Conservation (phyloP, 2,797 vertebrate genomes). For the Pseudochirops cupreus region DNA sequence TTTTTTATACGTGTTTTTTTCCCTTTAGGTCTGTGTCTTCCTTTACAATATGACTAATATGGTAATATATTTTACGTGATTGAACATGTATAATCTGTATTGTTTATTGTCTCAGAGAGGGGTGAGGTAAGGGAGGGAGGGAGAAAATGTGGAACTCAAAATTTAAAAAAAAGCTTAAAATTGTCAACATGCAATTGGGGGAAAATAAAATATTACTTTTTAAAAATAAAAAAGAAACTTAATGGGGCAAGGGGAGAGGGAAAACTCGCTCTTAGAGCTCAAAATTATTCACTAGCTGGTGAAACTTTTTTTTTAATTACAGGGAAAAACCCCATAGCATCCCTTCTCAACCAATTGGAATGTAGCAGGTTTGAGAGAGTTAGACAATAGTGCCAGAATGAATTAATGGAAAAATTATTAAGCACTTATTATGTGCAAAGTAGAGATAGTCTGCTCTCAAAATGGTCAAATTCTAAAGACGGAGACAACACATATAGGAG, state of each 20-base stretch:
- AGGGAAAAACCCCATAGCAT: neutral
- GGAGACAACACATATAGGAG: neutral
- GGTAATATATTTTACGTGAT: neutral
- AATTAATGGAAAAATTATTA: neutral
- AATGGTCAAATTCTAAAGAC: neutral
- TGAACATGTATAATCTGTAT: neutral
- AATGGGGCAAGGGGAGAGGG: neutral
- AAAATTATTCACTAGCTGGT: neutral
- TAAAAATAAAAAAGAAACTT: neutral
- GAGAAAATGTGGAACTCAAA: neutral
- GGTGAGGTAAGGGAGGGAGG: neutral
- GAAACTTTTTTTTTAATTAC: neutral
- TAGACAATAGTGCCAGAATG: neutral
- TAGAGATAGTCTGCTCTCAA: neutral
- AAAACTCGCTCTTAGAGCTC: neutral
- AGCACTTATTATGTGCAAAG: neutral
- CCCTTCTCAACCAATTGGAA: neutral
- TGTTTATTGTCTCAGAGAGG: neutral
- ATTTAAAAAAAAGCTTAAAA: neutral
- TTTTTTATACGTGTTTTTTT: neutral
- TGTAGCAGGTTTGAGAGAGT: neutral
- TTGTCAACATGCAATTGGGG: neutral
- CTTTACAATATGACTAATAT: neutral
- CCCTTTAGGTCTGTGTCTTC: neutral
- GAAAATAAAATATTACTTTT: neutral